A percentile compares a stretch with the other conserved stretches of the same genome.
Conservation (phyloP, 2,797 vertebrate genomes). For the Rhinophrynus dorsalis region DNA sequence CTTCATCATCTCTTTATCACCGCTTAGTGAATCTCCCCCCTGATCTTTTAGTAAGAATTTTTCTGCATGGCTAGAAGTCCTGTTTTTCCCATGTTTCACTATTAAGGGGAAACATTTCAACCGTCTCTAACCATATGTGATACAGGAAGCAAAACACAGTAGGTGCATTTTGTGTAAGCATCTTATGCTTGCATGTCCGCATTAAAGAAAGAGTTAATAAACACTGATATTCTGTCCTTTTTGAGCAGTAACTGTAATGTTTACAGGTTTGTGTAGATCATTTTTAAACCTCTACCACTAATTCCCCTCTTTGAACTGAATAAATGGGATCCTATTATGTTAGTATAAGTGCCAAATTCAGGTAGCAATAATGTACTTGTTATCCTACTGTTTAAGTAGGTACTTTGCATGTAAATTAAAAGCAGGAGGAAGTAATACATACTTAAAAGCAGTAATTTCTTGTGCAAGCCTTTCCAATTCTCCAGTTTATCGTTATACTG, state of each 20-base stretch:
- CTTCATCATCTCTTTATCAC: too few relatives aligned
- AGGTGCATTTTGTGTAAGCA: slow-evolving; percentile 17
- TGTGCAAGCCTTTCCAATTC: too few relatives aligned
- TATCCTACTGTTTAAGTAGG: slow-evolving; percentile 41
- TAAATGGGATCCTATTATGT: slow-evolving; percentile 40
- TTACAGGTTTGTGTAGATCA: slow-evolving; percentile 43
- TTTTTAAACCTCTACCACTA: slow-evolving; percentile 37
- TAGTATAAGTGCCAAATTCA: slow-evolving; percentile 20
- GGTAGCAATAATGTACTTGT: slow-evolving; percentile 35
- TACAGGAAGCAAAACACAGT: background rate
- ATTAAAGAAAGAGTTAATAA: slow-evolving; percentile 25
- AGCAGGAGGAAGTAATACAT: slow-evolving; percentile 6
- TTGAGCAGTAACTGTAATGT: slow-evolving; percentile 39
- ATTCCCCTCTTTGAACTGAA: slow-evolving; percentile 19
- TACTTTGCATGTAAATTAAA: slow-evolving; percentile 48
- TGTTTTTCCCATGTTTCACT: too few relatives aligned
- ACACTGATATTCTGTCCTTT: slow-evolving; percentile 28
- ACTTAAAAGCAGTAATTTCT: slow-evolving; percentile 1
- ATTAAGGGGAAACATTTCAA: too few relatives aligned
- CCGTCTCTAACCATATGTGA: too few relatives aligned
- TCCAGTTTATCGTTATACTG: too few relatives aligned
- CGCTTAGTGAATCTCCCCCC: too few relatives aligned
- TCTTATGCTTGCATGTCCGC: background rate
- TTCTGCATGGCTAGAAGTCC: too few relatives aligned
- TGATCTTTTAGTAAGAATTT: too few relatives aligned